phyloP scores from a whole-genome alignment of 2,113 vertebrate genomes.

The Prionailurus bengalensis region DNA sequence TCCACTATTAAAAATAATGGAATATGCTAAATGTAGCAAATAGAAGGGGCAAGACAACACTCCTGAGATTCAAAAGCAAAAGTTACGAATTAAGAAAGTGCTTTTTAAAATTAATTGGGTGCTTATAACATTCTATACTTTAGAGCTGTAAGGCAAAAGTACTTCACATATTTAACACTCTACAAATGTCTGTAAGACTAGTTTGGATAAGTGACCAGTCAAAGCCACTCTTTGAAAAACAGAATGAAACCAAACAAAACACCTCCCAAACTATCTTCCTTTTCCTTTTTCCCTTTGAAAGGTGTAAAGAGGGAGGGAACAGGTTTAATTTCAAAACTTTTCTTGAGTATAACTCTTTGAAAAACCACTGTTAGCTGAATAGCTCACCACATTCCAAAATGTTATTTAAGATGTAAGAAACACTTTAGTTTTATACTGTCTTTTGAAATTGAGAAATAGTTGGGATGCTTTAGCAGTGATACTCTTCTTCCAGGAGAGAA shows the following conservation, averaged over 20 bases:
- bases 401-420: conserved; percentile 51
- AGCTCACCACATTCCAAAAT: neutral
- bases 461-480: neutral
- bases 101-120: conserved; percentile 12
- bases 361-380: conserved; percentile 49
- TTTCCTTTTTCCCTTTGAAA: conserved; percentile 21
- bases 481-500: neutral
- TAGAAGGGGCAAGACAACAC: conserved; percentile 38
- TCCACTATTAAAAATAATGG: neutral
- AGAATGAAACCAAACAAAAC: neutral
- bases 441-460: neutral
- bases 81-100: neutral
- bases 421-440: neutral
- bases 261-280: neutral
- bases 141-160: neutral
- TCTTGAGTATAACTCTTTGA: neutral
- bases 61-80: neutral
- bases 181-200: conserved; percentile 51
- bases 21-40: conserved; percentile 54
- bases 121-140: neutral
- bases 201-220: conserved; percentile 57
- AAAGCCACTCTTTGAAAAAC: conserved; percentile 52
- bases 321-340: conserved; percentile 46
- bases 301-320: neutral
- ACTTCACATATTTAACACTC: neutral